phyloP scores from a whole-genome alignment of 2,888 invertebrate genomes.

The Coenonympha arcania region DNA sequence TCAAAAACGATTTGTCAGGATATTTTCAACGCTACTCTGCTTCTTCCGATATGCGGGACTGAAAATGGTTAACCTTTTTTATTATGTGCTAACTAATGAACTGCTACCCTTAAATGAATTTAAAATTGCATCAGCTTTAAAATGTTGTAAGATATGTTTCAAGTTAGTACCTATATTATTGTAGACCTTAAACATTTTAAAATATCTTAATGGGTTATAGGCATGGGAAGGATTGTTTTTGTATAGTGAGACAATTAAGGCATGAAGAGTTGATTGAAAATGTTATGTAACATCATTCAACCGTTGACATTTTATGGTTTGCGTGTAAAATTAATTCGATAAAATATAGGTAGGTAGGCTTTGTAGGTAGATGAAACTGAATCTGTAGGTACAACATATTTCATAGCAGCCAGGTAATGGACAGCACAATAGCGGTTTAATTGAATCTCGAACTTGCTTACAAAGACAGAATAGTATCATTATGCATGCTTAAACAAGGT shows the following conservation, averaged over 20 bases:
- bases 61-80: constrained; percentile 36
- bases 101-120: background rate
- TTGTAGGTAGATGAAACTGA: too few species aligned
- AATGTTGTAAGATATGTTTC: too few species aligned
- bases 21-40: constrained; percentile 49
- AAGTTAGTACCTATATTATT: too few species aligned
- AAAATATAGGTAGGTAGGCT: too few species aligned
- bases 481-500: background rate
- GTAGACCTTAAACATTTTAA: too few species aligned
- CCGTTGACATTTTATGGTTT: too few species aligned
- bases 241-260: too few species aligned
- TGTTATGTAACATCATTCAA: too few species aligned
- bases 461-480: background rate
- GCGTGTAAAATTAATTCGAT: too few species aligned
- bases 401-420: background rate
- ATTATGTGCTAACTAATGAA: constrained; percentile 20
- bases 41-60: constrained; percentile 37
- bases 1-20: constrained; percentile 62
- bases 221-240: too few species aligned
- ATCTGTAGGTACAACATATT: background rate
- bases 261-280: too few species aligned
- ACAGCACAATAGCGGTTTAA: background rate
- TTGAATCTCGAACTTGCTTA: background rate
- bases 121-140: background rate
- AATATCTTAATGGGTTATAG: too few species aligned